phyloP scores from a whole-genome alignment of 2,888 invertebrate genomes.

The Ischnura elegans region DNA sequence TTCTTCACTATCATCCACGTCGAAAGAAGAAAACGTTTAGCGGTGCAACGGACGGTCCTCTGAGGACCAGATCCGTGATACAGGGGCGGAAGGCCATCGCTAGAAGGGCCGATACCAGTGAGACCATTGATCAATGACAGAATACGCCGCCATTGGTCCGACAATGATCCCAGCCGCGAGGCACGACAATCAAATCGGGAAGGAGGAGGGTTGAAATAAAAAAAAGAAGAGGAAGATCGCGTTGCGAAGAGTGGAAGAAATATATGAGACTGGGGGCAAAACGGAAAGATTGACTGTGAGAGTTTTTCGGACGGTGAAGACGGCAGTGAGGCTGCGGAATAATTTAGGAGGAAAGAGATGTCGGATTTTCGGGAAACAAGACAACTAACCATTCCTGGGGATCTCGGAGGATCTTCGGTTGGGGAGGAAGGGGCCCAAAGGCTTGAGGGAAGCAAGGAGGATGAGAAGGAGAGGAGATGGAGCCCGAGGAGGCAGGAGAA shows the following conservation, averaged over 20 bases:
- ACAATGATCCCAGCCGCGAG: conserved; percentile 12
- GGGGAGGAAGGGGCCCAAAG: neutral
- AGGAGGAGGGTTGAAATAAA: neutral
- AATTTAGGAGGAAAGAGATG: conserved; percentile 31
- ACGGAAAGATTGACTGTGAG: conserved; percentile 34
- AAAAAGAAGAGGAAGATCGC: neutral
- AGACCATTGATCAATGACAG: neutral
- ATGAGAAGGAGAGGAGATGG: neutral
- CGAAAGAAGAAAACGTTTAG: too few relatives aligned
- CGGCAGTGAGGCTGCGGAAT: neutral
- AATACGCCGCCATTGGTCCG: neutral
- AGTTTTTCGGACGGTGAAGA: neutral
- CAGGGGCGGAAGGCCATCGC: neutral
- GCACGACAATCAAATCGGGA: neutral
- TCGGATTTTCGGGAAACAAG: conserved; percentile 38
- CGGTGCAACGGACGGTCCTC: neutral
- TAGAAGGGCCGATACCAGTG: neutral
- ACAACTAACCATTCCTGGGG: conserved; percentile 18
- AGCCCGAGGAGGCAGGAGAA: neutral
- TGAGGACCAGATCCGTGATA: neutral
- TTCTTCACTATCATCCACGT: neutral
- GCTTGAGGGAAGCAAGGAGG: neutral
- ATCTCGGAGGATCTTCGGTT: neutral
- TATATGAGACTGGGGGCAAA: neutral
- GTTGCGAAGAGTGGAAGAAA: neutral